Base-by-base conservation (phyloP, 2,113 vertebrate species). In the Campylorhamphus procurvoides region DNA sequence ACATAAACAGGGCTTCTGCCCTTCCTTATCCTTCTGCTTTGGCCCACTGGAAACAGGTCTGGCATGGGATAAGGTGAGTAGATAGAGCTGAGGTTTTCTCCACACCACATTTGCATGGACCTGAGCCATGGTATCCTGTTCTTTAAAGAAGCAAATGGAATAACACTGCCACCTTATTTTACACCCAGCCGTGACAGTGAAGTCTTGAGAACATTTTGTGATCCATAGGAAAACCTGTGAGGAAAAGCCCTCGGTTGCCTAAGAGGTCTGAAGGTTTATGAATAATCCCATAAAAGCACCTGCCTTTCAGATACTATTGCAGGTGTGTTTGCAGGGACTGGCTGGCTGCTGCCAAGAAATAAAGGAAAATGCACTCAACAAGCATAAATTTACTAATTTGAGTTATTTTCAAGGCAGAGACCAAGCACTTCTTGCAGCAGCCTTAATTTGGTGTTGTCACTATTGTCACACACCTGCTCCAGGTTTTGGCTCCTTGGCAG, bases 381-480 rank as follows among this genome's bases (percentile, higher is more conserved):
- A 84, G 17, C 76, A 50, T 76, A 67, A 60, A 52, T 75, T 64
- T 91, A 84, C 60, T 84, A 31, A 67, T 68, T 76, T 60, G n/a
- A 66, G 20, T 49, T 68, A 44, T 76, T 80, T 67, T 80, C 23
- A 64, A 94, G 63, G 60, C 52, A 56, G 10, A 16, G 60, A 83
- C 37, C 58, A 85, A 88, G 46, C 90, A 90, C 71, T 62, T 69
- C 81, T 79, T 40, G 9, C 76, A 79, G 58, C 47, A 91, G 95
- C 96, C 94, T 97, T 96, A 82, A 80, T 78, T 97, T 96, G 78
- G 44, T 93, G 31, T 84, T 73, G 46, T 63, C 56, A 50, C 35
- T 67, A 23, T 44, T 81, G 76, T n/a, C 53, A 13, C 23, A 22
- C 52, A 11, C 0, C 2, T 47, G 23, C 74, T 72, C 52, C 42